Evolutionary conservation across 2,797 vertebrate species (phyloP), one percentile per base, ranked within the genome.

Genomic region (Galagoides demidoff): DNA sequence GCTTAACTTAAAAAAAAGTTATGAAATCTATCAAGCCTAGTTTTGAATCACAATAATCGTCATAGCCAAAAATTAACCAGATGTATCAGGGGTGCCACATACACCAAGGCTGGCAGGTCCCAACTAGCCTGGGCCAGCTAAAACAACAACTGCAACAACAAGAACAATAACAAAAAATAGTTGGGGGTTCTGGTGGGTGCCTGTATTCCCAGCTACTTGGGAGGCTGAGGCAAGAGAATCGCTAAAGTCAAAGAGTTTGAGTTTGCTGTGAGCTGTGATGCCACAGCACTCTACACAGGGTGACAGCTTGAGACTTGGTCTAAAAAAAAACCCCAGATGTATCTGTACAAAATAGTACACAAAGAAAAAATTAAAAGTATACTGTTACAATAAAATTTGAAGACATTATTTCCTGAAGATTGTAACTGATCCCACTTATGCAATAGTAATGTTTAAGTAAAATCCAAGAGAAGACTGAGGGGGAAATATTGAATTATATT

Each of bases 1-100:
- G 92, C 89, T 89, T 8, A 31, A 90, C 61, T 49, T 19, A 96
- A 95, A 86, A 11, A 63, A 85, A 0, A 94, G 74, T 73, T 59
- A 90, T 79, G 20, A 89, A 89, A 7, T 25, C 55, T 55, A 64
- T 2, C 14, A 79, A 7, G 39, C 43, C 3, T 59, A 3, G 34
- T 2, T 43, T 37, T 0, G 4, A 27, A 31, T 0, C 55, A 66
- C 85, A 84, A 77, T 45, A 64, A 78, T 0, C 10, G 3, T 11
- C 3, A 3, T 22, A 55, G 5, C 85, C 88, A 70, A 78, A 52
- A 3, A 90, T 1, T 43, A 81, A 85, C 5, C 6, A 8, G 27
- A 22, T 5, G 83, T 45, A 0, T 22, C 55, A 4, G 49, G 49
- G 49, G 49, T 52, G 49, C 14, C 49, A 52, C 49, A 52, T 52